Conservation (phyloP, 2,113 vertebrate genomes). For the Xyrauchen texanus region DNA sequence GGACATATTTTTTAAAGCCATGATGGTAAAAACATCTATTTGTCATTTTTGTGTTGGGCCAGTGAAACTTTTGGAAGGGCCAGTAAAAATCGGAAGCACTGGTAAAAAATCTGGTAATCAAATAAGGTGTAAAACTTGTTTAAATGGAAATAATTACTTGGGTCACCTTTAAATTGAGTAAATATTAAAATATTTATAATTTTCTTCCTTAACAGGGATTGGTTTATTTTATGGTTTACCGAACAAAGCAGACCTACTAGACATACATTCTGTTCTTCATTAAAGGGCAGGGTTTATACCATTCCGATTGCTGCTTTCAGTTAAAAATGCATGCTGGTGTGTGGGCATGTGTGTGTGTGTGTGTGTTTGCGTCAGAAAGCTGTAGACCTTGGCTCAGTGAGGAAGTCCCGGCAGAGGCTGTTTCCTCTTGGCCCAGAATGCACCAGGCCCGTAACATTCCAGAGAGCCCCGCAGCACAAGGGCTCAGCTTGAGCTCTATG, state of each 20-base stretch:
- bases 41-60: no score
- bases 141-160: no score
- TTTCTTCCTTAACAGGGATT: background rate
- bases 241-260: background rate
- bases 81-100: no score
- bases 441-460: slow-evolving; percentile 6
- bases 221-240: background rate
- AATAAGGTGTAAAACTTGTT: no score
- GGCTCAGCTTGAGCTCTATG: background rate
- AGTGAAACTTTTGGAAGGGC: no score
- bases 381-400: slow-evolving; percentile 21
- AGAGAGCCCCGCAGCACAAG: slow-evolving; percentile 11
- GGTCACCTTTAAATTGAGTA: no score
- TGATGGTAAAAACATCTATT: no score
- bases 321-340: slow-evolving; percentile 7
- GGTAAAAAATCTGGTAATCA: no score
- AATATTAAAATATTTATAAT: no score
- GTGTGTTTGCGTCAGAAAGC: slow-evolving; percentile 32
- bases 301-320: background rate
- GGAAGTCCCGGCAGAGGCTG: slow-evolving; percentile 11
- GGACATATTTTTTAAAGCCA: no score
- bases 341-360: slow-evolving; percentile 31
- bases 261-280: background rate
- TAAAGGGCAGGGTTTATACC: background rate
- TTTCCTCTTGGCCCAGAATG: slow-evolving; percentile 32